These are phyloP conservation scores for Sebastes hopkinsi DNA, from an alignment of 2,797 vertebrate species.

Conservation along the genomic window DNA sequence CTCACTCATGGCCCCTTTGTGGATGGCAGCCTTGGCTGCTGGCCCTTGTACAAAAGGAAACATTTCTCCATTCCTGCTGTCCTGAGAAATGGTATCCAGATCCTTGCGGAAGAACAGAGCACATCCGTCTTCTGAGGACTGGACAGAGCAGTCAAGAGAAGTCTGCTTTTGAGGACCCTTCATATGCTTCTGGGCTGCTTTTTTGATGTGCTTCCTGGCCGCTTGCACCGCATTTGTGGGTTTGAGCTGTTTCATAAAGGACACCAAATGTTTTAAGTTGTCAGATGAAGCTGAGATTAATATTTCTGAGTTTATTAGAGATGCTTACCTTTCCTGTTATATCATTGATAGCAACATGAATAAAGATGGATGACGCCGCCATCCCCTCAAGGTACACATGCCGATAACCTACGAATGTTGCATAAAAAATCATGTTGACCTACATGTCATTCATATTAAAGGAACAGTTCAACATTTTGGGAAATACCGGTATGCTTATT, in stretches of 20 bases:
- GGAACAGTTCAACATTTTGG: neutral
- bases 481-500: neutral
- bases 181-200: constrained; percentile 78
- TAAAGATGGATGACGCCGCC: constrained; percentile 95
- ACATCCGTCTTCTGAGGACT: constrained; percentile 83
- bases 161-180: constrained; percentile 82
- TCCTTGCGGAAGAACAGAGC: constrained; percentile 84
- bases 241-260: constrained; percentile 71
- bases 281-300: neutral
- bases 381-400: constrained; percentile 98
- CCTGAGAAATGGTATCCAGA: constrained; percentile 81
- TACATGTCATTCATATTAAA: neutral
- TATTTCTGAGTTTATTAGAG: neutral
- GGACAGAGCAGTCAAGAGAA: constrained; percentile 88
- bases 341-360: constrained; percentile 91
- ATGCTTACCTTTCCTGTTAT: constrained; percentile 90
- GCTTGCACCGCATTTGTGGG: constrained; percentile 76
- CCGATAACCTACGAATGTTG: constrained; percentile 86
- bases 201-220: constrained; percentile 78
- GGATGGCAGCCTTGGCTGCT: constrained; percentile 71
- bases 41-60: constrained; percentile 55
- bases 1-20: constrained; percentile 86
- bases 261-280: constrained; percentile 13
- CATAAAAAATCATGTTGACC: neutral
- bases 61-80: constrained; percentile 80